Evolutionary conservation across 2,797 vertebrate genomes (phyloP), one percentile per base, ranked within the genome.

Genomic region (Sternarchorhynchus goeldii): DNA sequence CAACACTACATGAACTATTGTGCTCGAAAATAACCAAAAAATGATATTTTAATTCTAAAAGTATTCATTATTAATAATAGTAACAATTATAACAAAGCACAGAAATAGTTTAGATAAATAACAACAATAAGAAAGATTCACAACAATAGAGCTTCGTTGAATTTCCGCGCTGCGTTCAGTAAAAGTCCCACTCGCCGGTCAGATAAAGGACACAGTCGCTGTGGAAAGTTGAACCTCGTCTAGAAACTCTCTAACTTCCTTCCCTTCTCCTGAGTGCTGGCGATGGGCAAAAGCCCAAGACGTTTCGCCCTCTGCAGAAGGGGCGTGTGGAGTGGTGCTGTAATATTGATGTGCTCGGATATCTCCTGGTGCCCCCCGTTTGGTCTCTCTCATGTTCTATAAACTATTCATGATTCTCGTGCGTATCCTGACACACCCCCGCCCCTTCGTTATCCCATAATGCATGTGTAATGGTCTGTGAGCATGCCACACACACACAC

Each of bases 381-480:
- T 90, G 89, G 90, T 91, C 88, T 85, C 83, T 91, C 92, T 92
- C 92, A 89, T 92, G 91, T 92, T 90, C 86, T 84, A 92, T 93
- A 85, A 89, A 91, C 80, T 88, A 92, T 93, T 91, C 78, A 93
- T 88, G 85, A 87, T 77, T 79, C 86, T 63, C 83, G 21, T 84
- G 76, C 70, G 45, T 65, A 69, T 73, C 34, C 72, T 71, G 76
- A 62, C 58, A 73, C 67, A 69, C 70, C 83, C 80, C 83, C 70
- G 34, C 29, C 50, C 86, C 81, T 81, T 39, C 10, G 57, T 72
- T 83, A 87, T 90, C 89, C 91, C 89, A 91, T 89, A 89, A 91
- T 92, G 90, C 90, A 91, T 89, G 84, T 86, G 89, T 88, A 85
- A 88, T 88, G 88, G 89, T 90, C 82, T 84, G 88, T 85, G 83